These are phyloP conservation scores for Cettia cetti DNA, from an alignment of 2,113 vertebrate species.

Conservation along the genomic window DNA sequence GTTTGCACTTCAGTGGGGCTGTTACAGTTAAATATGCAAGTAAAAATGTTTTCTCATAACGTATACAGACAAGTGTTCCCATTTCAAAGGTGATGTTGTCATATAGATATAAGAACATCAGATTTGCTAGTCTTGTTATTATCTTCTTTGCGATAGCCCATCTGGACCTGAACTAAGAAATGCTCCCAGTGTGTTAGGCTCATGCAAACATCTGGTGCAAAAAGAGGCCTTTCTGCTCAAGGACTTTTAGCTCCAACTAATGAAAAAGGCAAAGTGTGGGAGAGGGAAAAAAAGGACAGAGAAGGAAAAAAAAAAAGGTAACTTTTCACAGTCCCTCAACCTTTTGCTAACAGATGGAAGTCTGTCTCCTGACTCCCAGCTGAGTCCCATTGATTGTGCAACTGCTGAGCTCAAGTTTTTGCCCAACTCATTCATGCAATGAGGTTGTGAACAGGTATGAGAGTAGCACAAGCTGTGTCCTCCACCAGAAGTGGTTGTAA, in stretches of 20 bases:
- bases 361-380: background rate
- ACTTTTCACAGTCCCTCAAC: background rate
- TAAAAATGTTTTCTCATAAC: background rate
- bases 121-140: constrained; percentile 38
- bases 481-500: background rate
- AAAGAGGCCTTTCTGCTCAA: background rate
- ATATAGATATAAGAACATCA: background rate
- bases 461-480: accelerated
- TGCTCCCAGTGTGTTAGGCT: constrained; percentile 4
- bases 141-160: constrained; percentile 37
- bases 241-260: background rate
- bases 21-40: background rate
- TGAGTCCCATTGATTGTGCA: background rate
- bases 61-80: background rate
- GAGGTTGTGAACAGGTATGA: background rate
- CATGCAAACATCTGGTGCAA: constrained; percentile 48
- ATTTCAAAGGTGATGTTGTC: constrained; percentile 26
- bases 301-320: background rate
- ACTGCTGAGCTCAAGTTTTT: background rate
- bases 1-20: background rate
- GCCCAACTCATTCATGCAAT: background rate
- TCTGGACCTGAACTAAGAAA: constrained; percentile 23
- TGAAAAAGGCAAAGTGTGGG: constrained; percentile 1
- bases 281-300: background rate
- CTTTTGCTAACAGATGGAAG: constrained; percentile 7